Evolutionary conservation across 2,888 invertebrate species (phyloP), one percentile per base, ranked within the genome.

Genomic region (Nezara viridula): DNA sequence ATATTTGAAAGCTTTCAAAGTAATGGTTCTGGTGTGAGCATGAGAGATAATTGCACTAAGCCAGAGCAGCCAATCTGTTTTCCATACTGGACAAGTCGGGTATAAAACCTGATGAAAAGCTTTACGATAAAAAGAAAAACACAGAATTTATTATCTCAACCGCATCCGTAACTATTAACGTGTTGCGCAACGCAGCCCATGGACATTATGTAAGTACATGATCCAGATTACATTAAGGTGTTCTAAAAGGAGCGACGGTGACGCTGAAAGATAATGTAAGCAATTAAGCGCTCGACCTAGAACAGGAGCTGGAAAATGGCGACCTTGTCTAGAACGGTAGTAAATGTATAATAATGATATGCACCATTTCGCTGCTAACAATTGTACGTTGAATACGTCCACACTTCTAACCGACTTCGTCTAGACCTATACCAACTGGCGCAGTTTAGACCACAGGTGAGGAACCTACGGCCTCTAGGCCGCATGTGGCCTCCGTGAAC

Each of bases 241-340:
- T 73, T 37, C 66, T 27, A 32, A 27, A 60, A 60, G 60, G 60
- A 60, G 60, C 27, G 27, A 37, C 14, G 37, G 16, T 21, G 66
- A 19, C 37, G 37, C 37, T 37, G 37, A 73, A 73, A 19, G 37
- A 14, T 73, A 73, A 27, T 21, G 37, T 73, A 9, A 9, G 16
- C 60, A 60, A 60, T 60, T 60, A 60, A 60, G 16, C 27, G 27
- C 4, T 5, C 27, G 60, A 32, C 60, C 60, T 60, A 32, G 60
- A 37, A 10, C 37, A 7, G 60, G 0, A 14, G 66, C 66, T 73
- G 66, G 66, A 73, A 37, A 73, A 37, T 37, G 66, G 66, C 37
- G 66, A 37, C 66, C 66, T 73, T 73, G 66, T 2, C 66, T 73
- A 37, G 37, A 73, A 73, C 66, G 66, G 66, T 73, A 73, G 66